These are phyloP conservation scores for Poeciliopsis presidionis DNA, from an alignment of 2,797 vertebrate species.

Conservation along the genomic window DNA sequence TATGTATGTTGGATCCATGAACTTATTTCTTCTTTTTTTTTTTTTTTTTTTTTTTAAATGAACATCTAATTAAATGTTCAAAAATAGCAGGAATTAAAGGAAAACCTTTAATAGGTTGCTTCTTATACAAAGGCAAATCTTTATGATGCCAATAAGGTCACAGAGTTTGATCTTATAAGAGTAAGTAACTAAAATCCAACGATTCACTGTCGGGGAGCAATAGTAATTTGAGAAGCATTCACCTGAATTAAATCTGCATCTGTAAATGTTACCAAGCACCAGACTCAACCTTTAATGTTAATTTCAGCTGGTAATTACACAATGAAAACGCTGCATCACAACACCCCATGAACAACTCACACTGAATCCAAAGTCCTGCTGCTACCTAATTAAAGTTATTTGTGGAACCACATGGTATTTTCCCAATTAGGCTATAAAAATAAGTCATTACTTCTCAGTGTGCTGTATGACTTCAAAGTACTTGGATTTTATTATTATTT, in stretches of 20 bases:
- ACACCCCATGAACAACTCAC: background rate
- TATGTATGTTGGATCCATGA: background rate
- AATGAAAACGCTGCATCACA: background rate
- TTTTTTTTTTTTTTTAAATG: background rate
- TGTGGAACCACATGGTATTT: slow-evolving; percentile 1
- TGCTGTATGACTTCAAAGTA: background rate
- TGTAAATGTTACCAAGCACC: background rate
- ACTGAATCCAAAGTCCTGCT: background rate
- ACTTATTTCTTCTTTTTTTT: too few species aligned
- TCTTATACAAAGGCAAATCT: background rate
- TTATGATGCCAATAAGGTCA: background rate
- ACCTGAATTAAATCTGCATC: background rate
- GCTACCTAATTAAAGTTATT: slow-evolving; percentile 1
- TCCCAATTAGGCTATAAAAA: background rate
- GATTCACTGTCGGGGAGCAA: background rate
- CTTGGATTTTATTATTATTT: background rate
- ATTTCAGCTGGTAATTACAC: background rate
- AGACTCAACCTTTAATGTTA: background rate
- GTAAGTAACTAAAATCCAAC: background rate
- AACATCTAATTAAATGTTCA: background rate
- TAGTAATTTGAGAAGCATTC: background rate
- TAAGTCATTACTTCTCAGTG: background rate
- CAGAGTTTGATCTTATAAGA: background rate
- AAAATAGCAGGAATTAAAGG: background rate
- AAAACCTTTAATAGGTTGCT: background rate